Conservation (phyloP, 1,140 invertebrate species). For the Marisa cornuarietis region DNA sequence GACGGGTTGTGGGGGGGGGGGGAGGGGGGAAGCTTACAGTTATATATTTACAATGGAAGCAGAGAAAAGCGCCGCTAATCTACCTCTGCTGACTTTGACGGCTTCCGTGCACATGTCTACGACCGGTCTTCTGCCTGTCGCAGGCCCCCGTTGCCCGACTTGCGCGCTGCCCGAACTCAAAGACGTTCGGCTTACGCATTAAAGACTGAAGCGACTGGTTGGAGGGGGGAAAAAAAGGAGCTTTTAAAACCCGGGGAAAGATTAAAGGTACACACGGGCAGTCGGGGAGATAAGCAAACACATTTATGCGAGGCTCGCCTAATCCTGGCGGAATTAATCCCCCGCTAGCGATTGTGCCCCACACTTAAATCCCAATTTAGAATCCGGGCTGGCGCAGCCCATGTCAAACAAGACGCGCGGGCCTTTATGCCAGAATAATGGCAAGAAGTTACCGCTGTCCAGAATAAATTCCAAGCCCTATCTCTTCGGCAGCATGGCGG, state of each 20-base stretch:
- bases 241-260: neutral
- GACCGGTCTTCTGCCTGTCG: no score
- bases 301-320: conserved; percentile 29
- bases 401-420: conserved; percentile 27
- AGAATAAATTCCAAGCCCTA: conserved; percentile 27
- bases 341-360: conserved; percentile 29
- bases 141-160: no score
- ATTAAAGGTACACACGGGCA: conserved; percentile 24
- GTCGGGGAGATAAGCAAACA: conserved; percentile 42
- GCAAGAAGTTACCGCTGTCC: conserved; percentile 14
- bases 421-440: conserved; percentile 33
- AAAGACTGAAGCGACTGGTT: no score
- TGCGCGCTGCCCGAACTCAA: no score
- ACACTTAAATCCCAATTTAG: conserved; percentile 41
- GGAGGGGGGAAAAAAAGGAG: no score
- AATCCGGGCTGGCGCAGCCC: conserved; percentile 13
- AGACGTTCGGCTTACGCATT: no score
- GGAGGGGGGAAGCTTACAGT: neutral
- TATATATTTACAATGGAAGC: no score
- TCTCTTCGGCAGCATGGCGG: conserved; percentile 13
- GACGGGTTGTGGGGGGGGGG: neutral
- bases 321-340: conserved; percentile 40
- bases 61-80: no score
- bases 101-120: no score
- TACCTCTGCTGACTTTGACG: no score